Base-by-base conservation (phyloP, 2,113 vertebrate species). In the Microtus montanus region DNA sequence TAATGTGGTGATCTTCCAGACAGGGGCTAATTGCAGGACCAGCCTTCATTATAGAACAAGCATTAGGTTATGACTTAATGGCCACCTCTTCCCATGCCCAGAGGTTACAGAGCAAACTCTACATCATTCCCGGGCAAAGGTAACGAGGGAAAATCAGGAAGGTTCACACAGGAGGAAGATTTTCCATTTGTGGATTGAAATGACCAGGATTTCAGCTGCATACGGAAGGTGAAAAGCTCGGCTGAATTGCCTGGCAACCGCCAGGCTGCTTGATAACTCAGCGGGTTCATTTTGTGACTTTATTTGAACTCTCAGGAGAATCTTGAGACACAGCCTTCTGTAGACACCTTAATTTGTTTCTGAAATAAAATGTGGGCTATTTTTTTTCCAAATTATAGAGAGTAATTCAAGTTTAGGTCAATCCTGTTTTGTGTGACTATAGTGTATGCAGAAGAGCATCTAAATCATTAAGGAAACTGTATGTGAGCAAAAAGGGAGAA, bases 1-100 rank as follows among this genome's bases (percentile, higher is more conserved):
- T 84, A 94, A 90, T 75, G 35, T 5, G 71, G 64, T 90, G 80
- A 92, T 94, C 84, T 87, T 94, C 89, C 35, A 93, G 87, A 93
- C 80, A 35, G 47, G 82, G 90, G 83, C 41, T 91, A 75, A 92
- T 89, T 87, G 83, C 38, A 30, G 49, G 71, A 73, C 71, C 38
- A 87, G 58, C 14, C n/a, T 92, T 80, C 68, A 83, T 54, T 70
- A 64, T 26, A 79, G 91, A 87, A 58, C 64, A 87, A 79, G 73
- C 70, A 95, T 75, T 38, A 74, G 73, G 47, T 61, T 15, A 66
- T 94, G 66, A 82, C 86, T 79, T 87, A 80, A 95, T 41, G 80
- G 38, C 15, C 85, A 44, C 35, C 35, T 64, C 54, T 92, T 41
- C 22, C 61, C 33, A n/a, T n/a, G 47, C 30, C 64, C 61, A 90